Percentiles rank a stretch among this genome's conserved stretches.
Evolutionary conservation across 1,140 invertebrate species (phyloP).

Genomic region (Meloidogyne exigua): DNA sequence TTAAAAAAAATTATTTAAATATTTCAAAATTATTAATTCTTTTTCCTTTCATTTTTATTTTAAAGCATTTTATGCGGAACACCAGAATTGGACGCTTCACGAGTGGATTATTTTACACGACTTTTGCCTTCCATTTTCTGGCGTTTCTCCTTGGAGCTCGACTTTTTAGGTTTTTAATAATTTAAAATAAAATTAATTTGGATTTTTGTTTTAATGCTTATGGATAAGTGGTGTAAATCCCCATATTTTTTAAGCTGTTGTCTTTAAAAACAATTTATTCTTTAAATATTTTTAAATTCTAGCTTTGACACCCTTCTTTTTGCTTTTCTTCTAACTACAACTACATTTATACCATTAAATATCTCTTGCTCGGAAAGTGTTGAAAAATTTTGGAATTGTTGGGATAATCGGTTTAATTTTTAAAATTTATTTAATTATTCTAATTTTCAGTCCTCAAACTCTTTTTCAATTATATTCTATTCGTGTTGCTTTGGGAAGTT

Average conservation of each 20-base stretch:
- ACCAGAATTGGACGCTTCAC: not conserved
- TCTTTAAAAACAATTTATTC: too few relatives aligned
- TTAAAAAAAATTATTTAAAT: not conserved
- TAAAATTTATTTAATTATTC: not conserved
- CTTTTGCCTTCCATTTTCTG: conserved; percentile 34
- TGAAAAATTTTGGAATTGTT: conserved; percentile 20
- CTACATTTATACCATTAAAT: not conserved
- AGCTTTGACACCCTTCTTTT: conserved; percentile 1
- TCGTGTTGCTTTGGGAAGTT: conserved; percentile 61
- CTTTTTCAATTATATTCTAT: conserved; percentile 28
- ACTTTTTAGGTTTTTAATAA: conserved; percentile 35
- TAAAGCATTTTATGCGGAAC: conserved; percentile 15
- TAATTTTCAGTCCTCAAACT: conserved; percentile 37
- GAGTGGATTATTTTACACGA: not conserved
- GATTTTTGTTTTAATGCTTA: too few relatives aligned
- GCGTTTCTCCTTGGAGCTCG: conserved; percentile 58
- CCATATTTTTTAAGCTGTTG: too few relatives aligned
- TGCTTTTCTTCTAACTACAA: conserved; percentile 1
- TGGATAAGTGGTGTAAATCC: too few relatives aligned
- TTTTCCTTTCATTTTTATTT: not conserved
- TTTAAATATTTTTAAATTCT: too few relatives aligned
- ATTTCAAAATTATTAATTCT: not conserved
- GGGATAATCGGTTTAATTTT: conserved; percentile 11
- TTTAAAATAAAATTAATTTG: too few relatives aligned
- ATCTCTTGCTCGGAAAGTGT: not conserved